Conservation (phyloP, 2,113 vertebrate species). For the Oreochromis spilurus region DNA sequence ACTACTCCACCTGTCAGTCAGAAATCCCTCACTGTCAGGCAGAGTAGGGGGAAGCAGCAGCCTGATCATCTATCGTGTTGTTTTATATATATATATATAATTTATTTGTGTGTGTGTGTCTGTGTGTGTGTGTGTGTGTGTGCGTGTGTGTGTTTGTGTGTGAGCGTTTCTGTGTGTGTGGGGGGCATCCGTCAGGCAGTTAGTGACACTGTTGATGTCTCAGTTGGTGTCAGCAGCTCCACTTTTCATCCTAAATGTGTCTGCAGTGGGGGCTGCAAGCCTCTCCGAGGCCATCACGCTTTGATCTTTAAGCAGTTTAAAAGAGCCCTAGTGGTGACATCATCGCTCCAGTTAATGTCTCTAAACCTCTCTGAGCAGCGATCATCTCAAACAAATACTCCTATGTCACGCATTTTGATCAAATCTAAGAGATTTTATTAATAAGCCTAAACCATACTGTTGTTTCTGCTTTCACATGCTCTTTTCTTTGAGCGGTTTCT, state of each 20-base stretch:
- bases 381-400: not conserved
- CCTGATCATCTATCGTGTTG: slow-evolving; percentile 32
- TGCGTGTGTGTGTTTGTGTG: not conserved
- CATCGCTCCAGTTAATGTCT: not conserved
- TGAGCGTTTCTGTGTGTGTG: not conserved
- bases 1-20: slow-evolving; percentile 50
- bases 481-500: not conserved
- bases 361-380: not conserved
- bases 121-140: not conserved
- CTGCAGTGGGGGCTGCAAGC: slow-evolving; percentile 9
- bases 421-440: not conserved
- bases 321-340: not conserved
- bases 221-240: slow-evolving; percentile 54
- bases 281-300: not conserved
- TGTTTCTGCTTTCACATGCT: not conserved
- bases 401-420: not conserved
- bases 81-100: not conserved
- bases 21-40: slow-evolving; percentile 46
- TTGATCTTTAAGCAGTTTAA: not conserved
- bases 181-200: slow-evolving; percentile 29
- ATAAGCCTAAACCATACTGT: not conserved
- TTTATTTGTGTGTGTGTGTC: not conserved
- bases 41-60: slow-evolving; percentile 1
- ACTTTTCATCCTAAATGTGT: slow-evolving; percentile 60
- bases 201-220: slow-evolving; percentile 60